phyloP scores from a whole-genome alignment of 2,113 vertebrate genomes.

The Dendrocopos noguchii region DNA sequence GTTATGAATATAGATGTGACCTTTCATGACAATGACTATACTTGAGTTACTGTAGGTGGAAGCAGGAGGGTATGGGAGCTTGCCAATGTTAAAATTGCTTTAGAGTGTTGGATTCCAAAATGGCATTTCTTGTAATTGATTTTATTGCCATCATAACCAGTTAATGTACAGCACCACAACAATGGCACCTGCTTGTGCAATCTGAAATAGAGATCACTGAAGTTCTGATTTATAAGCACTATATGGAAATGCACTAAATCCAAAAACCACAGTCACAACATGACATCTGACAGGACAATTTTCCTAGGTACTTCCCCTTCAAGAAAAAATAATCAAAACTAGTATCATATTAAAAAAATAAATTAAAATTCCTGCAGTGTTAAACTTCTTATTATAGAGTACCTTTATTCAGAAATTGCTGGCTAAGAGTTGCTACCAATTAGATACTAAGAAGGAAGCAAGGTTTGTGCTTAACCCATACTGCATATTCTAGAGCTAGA shows the following conservation, averaged over 20 bases:
- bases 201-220: slow-evolving; percentile 63
- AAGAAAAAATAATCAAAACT: not conserved
- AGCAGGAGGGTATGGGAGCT: slow-evolving; percentile 43
- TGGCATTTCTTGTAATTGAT: slow-evolving; percentile 70
- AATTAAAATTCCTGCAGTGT: not conserved
- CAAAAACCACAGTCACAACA: slow-evolving; percentile 26
- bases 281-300: not conserved
- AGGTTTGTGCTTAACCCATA: not conserved
- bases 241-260: slow-evolving; percentile 24
- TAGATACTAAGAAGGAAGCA: slow-evolving; percentile 1
- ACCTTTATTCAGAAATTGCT: not conserved
- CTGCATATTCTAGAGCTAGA: not conserved
- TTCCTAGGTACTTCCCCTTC: not conserved
- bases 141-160: slow-evolving; percentile 61
- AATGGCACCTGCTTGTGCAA: slow-evolving; percentile 60
- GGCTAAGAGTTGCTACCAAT: slow-evolving; percentile 12
- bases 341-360: not conserved
- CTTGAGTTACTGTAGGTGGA: slow-evolving; percentile 66
- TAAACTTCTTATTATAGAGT: not conserved
- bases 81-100: slow-evolving; percentile 63
- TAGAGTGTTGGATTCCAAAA: slow-evolving; percentile 65
- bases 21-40: slow-evolving; percentile 56
- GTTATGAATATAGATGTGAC: slow-evolving; percentile 70
- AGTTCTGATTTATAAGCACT: slow-evolving; percentile 53
- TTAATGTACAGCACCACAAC: slow-evolving; percentile 68